Percentiles rank a stretch among this genome's conserved stretches.
phyloP scores from a whole-genome alignment of 2,113 vertebrate species.

The Puntigrus tetrazona region DNA sequence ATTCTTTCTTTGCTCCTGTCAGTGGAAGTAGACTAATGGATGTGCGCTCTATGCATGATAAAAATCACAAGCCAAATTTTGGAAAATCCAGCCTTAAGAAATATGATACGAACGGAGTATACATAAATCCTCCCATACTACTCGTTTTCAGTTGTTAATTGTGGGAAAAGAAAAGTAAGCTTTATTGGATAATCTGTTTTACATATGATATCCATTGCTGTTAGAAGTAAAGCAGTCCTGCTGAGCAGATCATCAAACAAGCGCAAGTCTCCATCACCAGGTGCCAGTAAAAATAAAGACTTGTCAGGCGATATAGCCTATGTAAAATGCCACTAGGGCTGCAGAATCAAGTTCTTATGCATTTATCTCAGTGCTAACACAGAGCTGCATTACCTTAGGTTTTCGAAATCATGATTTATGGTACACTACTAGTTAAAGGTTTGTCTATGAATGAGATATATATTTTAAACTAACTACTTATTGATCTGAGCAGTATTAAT shows the following conservation, averaged over 20 bases:
- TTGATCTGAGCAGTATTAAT: no score
- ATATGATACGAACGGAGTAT: conserved; percentile 38
- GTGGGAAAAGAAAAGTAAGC: conserved; percentile 50
- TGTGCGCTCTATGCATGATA: background rate
- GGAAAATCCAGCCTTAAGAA: conserved; percentile 44
- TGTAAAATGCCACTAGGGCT: conserved; percentile 68
- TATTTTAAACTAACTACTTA: background rate
- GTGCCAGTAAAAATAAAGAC: conserved; percentile 72
- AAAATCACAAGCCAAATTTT: conserved; percentile 30
- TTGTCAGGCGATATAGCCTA: conserved; percentile 66
- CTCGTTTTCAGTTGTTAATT: conserved; percentile 39
- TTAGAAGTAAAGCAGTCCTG: conserved; percentile 57
- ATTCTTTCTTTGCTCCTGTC: conserved; percentile 10
- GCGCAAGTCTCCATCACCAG: conserved; percentile 60
- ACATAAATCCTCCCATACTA: conserved; percentile 29
- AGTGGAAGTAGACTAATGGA: conserved; percentile 13
- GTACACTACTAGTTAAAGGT: background rate
- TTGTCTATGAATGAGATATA: background rate
- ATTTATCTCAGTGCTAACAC: conserved; percentile 49
- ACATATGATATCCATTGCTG: conserved; percentile 52
- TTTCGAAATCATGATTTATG: conserved; percentile 3
- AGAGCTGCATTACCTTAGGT: conserved; percentile 2
- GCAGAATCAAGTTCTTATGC: conserved; percentile 62
- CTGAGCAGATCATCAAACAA: conserved; percentile 69
- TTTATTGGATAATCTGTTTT: conserved; percentile 66